These are phyloP conservation scores for Tetragonula carbonaria DNA, from an alignment of 2,888 invertebrate species.

Conservation along the genomic window DNA sequence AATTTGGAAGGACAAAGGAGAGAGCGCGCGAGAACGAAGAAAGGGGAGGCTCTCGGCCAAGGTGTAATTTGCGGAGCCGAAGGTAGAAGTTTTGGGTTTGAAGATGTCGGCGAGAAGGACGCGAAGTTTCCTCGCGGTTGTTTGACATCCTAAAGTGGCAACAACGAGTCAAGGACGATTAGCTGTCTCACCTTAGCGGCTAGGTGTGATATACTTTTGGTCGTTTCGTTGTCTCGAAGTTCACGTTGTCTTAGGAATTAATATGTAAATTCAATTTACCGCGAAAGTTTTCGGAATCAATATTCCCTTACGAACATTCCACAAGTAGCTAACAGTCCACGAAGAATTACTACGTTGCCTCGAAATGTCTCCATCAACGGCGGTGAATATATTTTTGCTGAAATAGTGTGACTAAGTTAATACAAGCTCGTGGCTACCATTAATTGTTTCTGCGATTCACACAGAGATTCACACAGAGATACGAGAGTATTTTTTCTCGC, in stretches of 20 bases:
- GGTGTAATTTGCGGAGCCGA: not conserved
- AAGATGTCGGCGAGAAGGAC: not conserved
- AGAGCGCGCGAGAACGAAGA: not conserved
- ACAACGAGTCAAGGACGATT: constrained; percentile 8
- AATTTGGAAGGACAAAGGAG: not conserved
- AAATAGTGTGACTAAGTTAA: not conserved
- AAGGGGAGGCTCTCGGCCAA: not conserved
- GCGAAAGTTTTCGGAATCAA: not conserved
- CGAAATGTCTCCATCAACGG: not conserved
- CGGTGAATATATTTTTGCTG: not conserved
- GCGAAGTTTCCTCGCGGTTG: not conserved
- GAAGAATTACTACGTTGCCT: not conserved
- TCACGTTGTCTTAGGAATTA: not conserved
- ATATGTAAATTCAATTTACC: not conserved
- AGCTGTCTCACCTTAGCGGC: not conserved
- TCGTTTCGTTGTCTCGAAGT: not conserved
- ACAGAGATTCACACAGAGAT: not conserved
- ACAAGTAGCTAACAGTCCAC: not conserved
- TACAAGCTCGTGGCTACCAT: not conserved
- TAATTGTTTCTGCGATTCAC: too few relatives aligned
- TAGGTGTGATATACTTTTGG: not conserved
- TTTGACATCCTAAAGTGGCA: not conserved
- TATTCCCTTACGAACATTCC: not conserved
- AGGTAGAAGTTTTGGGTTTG: not conserved
- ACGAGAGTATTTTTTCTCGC: not conserved